phyloP scores from a whole-genome alignment of 2,888 invertebrate genomes.

The Callinectes sapidus region DNA sequence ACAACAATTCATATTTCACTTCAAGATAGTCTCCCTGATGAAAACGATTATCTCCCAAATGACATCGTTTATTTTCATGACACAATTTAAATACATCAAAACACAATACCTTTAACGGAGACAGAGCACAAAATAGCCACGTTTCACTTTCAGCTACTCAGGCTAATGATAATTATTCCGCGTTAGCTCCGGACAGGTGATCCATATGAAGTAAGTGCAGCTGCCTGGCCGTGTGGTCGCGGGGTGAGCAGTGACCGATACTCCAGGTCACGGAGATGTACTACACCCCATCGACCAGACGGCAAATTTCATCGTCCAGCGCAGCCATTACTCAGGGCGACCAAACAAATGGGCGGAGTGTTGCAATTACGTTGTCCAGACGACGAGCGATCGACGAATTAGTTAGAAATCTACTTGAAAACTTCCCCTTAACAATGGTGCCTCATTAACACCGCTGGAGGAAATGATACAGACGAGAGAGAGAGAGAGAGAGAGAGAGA shows the following conservation, averaged over 20 bases:
- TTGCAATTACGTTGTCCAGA: constrained; percentile 23
- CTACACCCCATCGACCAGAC: constrained; percentile 7
- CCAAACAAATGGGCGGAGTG: neutral
- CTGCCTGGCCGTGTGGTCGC: neutral
- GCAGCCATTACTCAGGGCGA: neutral
- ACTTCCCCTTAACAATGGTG: constrained; percentile 14
- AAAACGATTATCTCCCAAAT: too few species aligned
- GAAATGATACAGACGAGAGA: neutral
- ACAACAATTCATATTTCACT: neutral
- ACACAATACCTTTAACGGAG: neutral
- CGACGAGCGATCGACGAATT: neutral
- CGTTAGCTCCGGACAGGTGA: neutral
- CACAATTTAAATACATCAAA: neutral
- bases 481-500: neutral
- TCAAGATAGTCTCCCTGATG: neutral
- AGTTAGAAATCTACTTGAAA: constrained; percentile 16
- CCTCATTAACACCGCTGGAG: neutral
- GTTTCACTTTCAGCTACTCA: neutral
- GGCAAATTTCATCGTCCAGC: neutral
- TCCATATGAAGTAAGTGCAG: neutral
- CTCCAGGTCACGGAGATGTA: neutral
- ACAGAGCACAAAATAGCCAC: neutral
- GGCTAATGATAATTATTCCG: neutral
- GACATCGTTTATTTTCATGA: too few species aligned
- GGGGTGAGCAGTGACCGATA: neutral